Evolutionary conservation across 2,888 invertebrate genomes (phyloP).

Genomic region (Tetragnatha montana): DNA sequence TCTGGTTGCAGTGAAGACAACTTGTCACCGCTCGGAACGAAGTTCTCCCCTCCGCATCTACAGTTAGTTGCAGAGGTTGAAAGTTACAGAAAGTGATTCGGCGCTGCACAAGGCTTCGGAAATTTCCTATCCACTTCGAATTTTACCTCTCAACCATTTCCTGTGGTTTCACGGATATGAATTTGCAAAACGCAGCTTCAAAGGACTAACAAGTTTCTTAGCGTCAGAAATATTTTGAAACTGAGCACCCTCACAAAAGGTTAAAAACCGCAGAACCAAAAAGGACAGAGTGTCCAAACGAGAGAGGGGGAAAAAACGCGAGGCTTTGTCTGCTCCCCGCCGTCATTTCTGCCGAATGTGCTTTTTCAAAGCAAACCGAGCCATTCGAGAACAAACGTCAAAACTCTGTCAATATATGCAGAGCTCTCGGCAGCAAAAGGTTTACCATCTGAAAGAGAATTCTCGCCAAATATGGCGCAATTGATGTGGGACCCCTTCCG

Average conservation of each 20-base stretch:
- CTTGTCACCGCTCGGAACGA: background rate
- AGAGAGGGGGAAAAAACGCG: background rate
- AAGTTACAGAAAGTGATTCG: too few species aligned
- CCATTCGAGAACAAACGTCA: constrained; percentile 64
- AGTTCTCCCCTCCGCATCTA: background rate
- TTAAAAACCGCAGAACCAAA: constrained; percentile 12
- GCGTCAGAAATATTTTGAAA: background rate
- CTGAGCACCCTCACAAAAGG: background rate
- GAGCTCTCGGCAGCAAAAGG: constrained; percentile 66
- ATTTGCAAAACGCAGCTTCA: background rate
- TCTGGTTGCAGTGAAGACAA: background rate
- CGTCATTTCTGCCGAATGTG: constrained; percentile 61
- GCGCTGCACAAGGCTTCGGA: too few species aligned
- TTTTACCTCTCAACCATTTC: too few species aligned
- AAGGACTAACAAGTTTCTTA: background rate
- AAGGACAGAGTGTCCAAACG: background rate
- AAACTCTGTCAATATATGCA: constrained; percentile 67
- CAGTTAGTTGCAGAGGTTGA: background rate
- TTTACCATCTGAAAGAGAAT: constrained; percentile 60
- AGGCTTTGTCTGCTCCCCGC: constrained; percentile 17
- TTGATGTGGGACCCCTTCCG: constrained; percentile 66
- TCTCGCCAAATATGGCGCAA: constrained; percentile 64
- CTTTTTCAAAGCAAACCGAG: constrained; percentile 68
- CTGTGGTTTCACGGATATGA: too few species aligned
- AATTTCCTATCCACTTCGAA: too few species aligned